Base-by-base conservation (phyloP, 2,888 invertebrate species). In the Macrophya alboannulata region DNA sequence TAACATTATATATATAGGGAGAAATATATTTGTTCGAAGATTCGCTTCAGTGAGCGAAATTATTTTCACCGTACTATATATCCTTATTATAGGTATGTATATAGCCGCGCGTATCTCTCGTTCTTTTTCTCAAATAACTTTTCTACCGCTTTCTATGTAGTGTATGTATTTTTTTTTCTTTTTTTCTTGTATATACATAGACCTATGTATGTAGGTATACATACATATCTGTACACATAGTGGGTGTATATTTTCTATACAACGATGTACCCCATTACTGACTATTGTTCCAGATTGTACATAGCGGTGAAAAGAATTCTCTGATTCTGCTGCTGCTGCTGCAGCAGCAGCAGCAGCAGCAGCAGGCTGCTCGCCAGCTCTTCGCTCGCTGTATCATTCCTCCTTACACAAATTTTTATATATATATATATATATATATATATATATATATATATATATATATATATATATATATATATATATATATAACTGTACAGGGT, bases 251-350 rank as follows among this genome's bases (percentile, higher is more conserved):
- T 68, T 17, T 37, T 31, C 68, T 0, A 68, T 17, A 68, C 37
- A 68, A 6, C 37, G 37, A 77, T 31, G 17, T 17, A 31, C 51
- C 77, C 77, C 77, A 77, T 77, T 55, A 77, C 77, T 37, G 77
- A 77, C 51, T 77, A 77, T 77, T 77, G 77, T 77, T 77, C 77
- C 55, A 77, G 51, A 77, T 77, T 77, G 51, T 77, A 51, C 55
- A 31, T 43, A 77, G 43, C 77, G 77, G 77, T 51, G 77, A 77
- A 77, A 77, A 77, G 77, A 77, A 77, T 51, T 55, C 48, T 48
- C 45, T 5, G 71, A n/a, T 77, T n/a, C 55, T 43, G 15, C 45
- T 74, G 74, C 43, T 10, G 17, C 43, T 4, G 74, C 21, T 10
- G 45, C 45, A 45, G 15, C 37, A 68, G 37, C 37, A 68, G 45